A percentile compares a stretch with the other conserved stretches of the same genome.
phyloP scores from a whole-genome alignment of 1,140 invertebrate genomes.

The Ganaspis sp. region DNA sequence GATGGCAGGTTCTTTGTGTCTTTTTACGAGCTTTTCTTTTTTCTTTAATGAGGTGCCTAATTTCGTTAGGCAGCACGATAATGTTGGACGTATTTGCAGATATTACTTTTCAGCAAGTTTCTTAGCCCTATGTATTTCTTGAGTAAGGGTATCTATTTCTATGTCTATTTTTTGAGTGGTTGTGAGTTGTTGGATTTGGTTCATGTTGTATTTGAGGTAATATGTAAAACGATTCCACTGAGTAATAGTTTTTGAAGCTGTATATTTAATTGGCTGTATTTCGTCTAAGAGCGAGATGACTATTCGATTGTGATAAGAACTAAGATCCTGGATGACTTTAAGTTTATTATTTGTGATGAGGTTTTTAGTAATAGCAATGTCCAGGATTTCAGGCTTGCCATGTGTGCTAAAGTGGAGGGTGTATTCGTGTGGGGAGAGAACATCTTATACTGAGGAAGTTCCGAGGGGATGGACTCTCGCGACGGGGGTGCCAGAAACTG shows the following conservation, averaged over 20 bases:
- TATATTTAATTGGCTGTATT: not conserved
- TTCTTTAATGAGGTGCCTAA: not conserved
- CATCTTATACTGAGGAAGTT: too few species aligned
- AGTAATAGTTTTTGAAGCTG: not conserved
- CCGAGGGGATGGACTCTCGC: too few species aligned
- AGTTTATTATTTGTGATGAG: not conserved
- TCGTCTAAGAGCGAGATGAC: not conserved
- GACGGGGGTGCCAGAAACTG: too few species aligned
- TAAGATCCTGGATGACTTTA: not conserved
- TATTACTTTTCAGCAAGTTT: not conserved
- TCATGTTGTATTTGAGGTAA: not conserved
- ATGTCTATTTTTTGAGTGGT: not conserved
- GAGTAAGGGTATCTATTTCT: not conserved
- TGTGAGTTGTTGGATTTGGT: not conserved
- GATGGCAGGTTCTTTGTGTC: too few species aligned
- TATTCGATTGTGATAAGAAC: too few species aligned
- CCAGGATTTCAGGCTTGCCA: not conserved
- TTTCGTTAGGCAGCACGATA: not conserved
- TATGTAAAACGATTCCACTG: not conserved
- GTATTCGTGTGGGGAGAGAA: too few species aligned
- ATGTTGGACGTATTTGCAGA: not conserved
- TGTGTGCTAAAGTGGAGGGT: not conserved
- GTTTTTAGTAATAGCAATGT: not conserved
- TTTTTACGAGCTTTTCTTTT: not conserved
- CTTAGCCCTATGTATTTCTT: not conserved